A percentile compares a stretch with the other conserved stretches of the same genome.
These are phyloP conservation scores for Nowickia ferox DNA, from an alignment of 2,888 invertebrate genomes.

Conservation along the genomic window DNA sequence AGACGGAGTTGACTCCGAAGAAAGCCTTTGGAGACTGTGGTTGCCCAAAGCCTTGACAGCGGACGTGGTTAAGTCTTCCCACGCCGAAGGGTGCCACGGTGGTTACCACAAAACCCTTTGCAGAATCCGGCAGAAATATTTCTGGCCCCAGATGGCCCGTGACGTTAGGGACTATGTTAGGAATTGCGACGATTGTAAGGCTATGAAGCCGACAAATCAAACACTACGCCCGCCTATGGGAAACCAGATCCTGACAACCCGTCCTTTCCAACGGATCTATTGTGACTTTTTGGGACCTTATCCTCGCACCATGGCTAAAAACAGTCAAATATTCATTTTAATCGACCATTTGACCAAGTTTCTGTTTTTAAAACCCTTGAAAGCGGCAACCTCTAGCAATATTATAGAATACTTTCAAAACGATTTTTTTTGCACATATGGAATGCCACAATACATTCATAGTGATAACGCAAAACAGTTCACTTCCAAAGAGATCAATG, in stretches of 20 bases:
- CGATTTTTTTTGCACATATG: not conserved
- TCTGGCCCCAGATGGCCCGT: too few relatives aligned
- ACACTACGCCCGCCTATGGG: constrained; percentile 23
- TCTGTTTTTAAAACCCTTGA: not conserved
- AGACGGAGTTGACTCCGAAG: not conserved
- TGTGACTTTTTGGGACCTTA: constrained; percentile 14
- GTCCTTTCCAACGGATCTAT: not conserved
- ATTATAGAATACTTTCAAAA: not conserved
- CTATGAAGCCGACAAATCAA: too few relatives aligned
- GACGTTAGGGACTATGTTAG: too few relatives aligned
- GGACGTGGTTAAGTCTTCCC: not conserved
- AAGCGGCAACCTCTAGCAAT: not conserved
- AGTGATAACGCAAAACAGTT: not conserved
- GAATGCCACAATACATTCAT: not conserved
- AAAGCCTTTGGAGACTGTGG: not conserved
- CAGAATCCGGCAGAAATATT: too few relatives aligned
- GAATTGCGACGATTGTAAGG: too few relatives aligned
- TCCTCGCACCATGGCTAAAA: not conserved
- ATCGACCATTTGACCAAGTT: constrained; percentile 10
- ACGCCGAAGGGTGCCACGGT: not conserved
- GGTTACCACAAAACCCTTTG: not conserved
- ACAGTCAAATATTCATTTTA: not conserved
- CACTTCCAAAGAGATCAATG: not conserved
- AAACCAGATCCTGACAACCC: not conserved
- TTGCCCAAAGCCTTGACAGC: not conserved